phyloP scores from a whole-genome alignment of 2,888 invertebrate species.

The Drosophila colorata region DNA sequence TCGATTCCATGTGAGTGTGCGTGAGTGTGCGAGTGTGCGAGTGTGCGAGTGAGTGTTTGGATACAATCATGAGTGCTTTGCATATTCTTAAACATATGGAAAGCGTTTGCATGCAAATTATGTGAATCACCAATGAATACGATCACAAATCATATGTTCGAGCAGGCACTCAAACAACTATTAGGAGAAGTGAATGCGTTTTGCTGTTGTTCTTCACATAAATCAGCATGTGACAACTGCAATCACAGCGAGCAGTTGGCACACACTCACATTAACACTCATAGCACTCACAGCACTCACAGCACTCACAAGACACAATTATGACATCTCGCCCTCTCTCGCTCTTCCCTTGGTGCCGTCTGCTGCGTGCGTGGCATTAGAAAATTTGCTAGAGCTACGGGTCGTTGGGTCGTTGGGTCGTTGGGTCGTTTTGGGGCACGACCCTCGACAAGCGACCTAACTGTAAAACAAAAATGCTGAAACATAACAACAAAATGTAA shows the following conservation, averaged over 20 bases:
- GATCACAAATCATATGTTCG: conserved; percentile 8
- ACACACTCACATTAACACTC: conserved; percentile 8
- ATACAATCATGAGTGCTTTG: not conserved
- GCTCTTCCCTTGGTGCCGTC: not conserved
- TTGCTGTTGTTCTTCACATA: not conserved
- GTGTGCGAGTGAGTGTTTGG: not conserved
- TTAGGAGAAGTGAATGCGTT: conserved; percentile 16
- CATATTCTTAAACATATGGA: not conserved
- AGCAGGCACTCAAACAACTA: conserved; percentile 1
- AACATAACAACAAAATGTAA: conserved; percentile 78
- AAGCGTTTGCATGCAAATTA: not conserved
- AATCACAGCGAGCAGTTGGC: conserved; percentile 33
- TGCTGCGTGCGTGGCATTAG: conserved; percentile 51
- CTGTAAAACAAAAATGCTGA: conserved; percentile 76
- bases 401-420: conserved; percentile 13
- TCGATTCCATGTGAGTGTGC: too few species aligned
- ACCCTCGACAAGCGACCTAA: conserved; percentile 57
- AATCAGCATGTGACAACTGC: conserved; percentile 39
- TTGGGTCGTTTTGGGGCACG: conserved; percentile 28
- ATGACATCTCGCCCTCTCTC: conserved; percentile 24
- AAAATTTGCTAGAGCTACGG: conserved; percentile 38
- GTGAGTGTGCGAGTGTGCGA: too few species aligned
- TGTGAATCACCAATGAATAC: conserved; percentile 15
- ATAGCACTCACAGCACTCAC: conserved; percentile 4
- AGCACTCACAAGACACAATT: conserved; percentile 68